Evolutionary conservation across 2,113 vertebrate species (phyloP), one percentile per base, ranked within the genome.

Genomic region (Malurus elegans): DNA sequence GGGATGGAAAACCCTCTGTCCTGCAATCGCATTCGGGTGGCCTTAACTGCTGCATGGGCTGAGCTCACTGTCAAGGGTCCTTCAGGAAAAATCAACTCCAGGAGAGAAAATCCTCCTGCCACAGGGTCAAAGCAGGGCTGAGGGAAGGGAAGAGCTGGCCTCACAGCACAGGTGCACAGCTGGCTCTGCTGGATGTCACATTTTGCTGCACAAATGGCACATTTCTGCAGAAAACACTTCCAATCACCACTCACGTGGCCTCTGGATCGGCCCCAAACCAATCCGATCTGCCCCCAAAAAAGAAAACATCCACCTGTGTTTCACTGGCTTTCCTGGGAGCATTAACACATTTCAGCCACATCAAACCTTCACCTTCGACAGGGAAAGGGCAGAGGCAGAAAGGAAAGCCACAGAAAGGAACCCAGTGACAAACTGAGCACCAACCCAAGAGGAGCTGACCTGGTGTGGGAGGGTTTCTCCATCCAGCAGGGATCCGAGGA

Each of bases 91-190:
- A 67, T 38, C 10, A 40, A 15, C 36, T 60, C 32, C 14, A 31
- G 18, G 1, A 9, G 53, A 18, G 13, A 48, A 53, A 82, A 71
- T 14, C 2, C 12, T 42, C 31, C 70, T 57, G 44, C 45, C 6
- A 2, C 0, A 0, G 32, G 4, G 0, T 32, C 74, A n/a, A 45
- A 42, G 44, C 0, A 0, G 53, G 45, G 40, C 54, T 56, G 66
- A 40, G 57, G 12, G 32, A 79, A 12, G 18, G 28, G 2, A 84
- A 26, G 34, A 50, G 34, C 31, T 1, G 0, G 6, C 53, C 58
- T 36, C 45, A 50, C 3, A 58, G 26, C 38, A 26, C 47, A 38
- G 58, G 58, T 44, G 36, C 34, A 23, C 2, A 17, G n/a, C 1
- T 32, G 54, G 47, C 34, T 83, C 15, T 65, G 60, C 25, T 26